These are phyloP conservation scores for Aptenodytes forsteri DNA, from an alignment of 2,113 vertebrate species.

Conservation along the genomic window DNA sequence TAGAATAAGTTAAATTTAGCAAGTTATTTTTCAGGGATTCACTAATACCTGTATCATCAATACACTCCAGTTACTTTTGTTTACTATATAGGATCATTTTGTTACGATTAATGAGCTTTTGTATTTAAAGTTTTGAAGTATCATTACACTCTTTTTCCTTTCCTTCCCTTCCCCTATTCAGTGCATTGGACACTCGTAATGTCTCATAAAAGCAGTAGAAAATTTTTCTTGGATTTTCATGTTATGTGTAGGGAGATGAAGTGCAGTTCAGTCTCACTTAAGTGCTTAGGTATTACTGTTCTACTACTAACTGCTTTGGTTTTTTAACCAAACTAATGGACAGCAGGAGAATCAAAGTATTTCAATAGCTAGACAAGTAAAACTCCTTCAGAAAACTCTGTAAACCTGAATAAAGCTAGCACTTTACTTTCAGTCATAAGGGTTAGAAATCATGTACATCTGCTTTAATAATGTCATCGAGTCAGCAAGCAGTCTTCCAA, in stretches of 20 bases:
- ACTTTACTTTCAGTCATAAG: not conserved
- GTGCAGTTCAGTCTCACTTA: not conserved
- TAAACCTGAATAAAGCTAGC: not conserved
- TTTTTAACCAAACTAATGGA: not conserved
- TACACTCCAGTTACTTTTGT: not conserved
- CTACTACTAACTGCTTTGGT: not conserved
- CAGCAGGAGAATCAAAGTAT: not conserved
- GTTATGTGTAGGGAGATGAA: not conserved
- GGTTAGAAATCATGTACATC: not conserved
- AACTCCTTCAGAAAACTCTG: not conserved
- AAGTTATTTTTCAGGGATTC: not conserved
- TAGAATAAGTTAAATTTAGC: not conserved
- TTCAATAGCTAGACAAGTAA: not conserved
- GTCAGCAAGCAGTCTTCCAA: not conserved
- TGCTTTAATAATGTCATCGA: not conserved
- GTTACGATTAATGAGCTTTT: not conserved
- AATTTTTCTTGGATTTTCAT: not conserved
- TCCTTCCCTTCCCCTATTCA: not conserved
- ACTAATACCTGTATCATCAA: not conserved
- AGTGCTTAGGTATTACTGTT: not conserved
- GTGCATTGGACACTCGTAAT: not conserved
- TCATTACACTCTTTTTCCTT: not conserved
- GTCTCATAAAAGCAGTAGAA: not conserved
- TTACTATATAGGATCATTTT: not conserved
- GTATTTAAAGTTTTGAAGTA: not conserved